These are phyloP conservation scores for Muntiacus reevesi DNA, from an alignment of 2,113 vertebrate species.

Conservation along the genomic window DNA sequence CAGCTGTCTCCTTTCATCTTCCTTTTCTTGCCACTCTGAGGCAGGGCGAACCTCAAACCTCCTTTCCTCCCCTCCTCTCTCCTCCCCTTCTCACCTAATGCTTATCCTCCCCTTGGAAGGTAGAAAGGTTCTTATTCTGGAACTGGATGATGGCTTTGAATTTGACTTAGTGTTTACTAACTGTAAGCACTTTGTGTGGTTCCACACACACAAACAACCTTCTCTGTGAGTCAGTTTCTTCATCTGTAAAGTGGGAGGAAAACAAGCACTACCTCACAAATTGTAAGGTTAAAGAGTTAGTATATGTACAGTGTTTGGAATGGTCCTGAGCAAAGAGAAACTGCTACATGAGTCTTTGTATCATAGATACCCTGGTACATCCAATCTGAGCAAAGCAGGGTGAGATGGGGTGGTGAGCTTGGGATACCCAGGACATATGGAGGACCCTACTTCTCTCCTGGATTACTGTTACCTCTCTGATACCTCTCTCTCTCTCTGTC, in stretches of 20 bases:
- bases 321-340: background rate
- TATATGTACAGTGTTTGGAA: background rate
- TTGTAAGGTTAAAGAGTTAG: background rate
- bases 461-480: background rate
- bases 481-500: background rate
- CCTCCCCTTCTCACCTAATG: background rate
- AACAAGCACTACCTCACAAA: background rate
- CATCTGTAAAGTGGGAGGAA: constrained; percentile 13
- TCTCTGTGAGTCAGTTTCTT: constrained; percentile 43
- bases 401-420: background rate
- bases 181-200: background rate
- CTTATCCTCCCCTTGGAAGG: background rate
- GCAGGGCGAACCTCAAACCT: background rate
- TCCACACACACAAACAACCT: background rate
- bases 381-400: background rate
- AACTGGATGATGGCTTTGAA: background rate
- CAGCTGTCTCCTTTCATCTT: constrained; percentile 28
- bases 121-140: background rate
- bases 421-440: background rate
- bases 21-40: background rate
- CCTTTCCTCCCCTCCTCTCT: background rate
- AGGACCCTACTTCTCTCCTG: background rate
- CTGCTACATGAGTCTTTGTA: background rate
- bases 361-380: background rate
- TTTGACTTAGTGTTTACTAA: background rate